Conservation (phyloP, 2,113 vertebrate genomes). For the Serinus canaria region DNA sequence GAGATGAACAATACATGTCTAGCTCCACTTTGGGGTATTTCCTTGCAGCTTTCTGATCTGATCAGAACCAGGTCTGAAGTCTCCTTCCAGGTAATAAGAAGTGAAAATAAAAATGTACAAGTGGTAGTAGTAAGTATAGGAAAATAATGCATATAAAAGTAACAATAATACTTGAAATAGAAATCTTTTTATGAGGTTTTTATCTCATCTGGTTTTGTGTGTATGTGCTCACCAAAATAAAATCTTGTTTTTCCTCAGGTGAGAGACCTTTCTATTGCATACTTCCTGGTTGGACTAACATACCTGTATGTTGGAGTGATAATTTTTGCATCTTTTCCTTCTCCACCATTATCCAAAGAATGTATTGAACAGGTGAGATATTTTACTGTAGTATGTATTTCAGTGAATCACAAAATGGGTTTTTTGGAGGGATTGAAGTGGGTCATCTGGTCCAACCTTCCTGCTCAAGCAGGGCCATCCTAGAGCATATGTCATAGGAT, state of each 20-base stretch:
- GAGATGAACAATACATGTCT: not conserved
- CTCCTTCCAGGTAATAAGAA: not conserved
- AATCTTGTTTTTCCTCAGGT: constrained; percentile 74
- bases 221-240: not conserved
- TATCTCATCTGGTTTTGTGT: not conserved
- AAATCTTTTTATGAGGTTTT: not conserved
- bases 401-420: not conserved
- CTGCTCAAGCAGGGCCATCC: not conserved
- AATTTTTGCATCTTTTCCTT: constrained; percentile 92
- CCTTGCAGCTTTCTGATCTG: not conserved
- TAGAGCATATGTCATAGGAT: not conserved
- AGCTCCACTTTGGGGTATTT: not conserved
- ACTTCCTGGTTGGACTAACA: constrained; percentile 89
- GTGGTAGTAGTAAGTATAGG: not conserved
- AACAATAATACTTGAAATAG: not conserved
- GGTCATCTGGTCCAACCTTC: not conserved
- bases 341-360: constrained; percentile 89
- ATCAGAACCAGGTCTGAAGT: not conserved
- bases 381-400: not conserved
- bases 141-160: not conserved
- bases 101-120: not conserved
- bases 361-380: constrained; percentile 91
- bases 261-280: constrained; percentile 93
- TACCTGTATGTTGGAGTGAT: constrained; percentile 92
- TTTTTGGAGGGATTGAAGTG: no score